Evolutionary conservation across 2,113 vertebrate genomes (phyloP).

Genomic region (Varanus salvator): DNA sequence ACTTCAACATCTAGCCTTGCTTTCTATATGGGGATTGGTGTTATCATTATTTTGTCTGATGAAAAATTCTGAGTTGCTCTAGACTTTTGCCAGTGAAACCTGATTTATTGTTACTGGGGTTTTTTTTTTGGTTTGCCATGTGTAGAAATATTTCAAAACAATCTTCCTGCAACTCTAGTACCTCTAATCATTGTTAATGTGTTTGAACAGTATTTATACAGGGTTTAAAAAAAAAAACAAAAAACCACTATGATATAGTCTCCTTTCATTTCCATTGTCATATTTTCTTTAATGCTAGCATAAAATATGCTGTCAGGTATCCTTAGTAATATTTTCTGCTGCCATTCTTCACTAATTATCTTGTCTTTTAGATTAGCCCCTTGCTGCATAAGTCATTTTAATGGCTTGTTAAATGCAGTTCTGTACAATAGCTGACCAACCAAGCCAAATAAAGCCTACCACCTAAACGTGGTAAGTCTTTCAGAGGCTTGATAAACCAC

Average conservation of each 20-base stretch:
- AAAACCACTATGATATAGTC: not conserved
- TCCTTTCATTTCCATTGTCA: not conserved
- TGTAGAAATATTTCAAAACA: not conserved
- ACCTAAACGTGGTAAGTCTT: too few species aligned
- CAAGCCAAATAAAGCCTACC: not conserved
- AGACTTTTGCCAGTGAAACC: too few species aligned
- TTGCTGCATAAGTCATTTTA: not conserved
- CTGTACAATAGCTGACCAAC: not conserved
- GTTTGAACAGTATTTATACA: not conserved
- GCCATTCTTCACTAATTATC: not conserved
- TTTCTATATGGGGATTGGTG: not conserved
- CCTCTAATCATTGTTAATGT: not conserved
- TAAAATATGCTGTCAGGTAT: not conserved
- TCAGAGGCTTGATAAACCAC: not conserved
- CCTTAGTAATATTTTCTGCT: not conserved
- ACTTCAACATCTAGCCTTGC: not conserved
- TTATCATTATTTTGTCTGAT: not conserved
- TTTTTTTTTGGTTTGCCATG: not conserved
- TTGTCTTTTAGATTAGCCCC: not conserved
- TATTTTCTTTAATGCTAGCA: not conserved
- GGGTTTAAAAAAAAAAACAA: not conserved
- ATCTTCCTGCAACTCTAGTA: not conserved
- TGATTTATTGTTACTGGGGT: not conserved
- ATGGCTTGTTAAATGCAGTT: not conserved
- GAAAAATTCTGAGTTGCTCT: not conserved